These are phyloP conservation scores for Aspidiotus rigidus DNA, from an alignment of 2,888 invertebrate species.

Conservation along the genomic window DNA sequence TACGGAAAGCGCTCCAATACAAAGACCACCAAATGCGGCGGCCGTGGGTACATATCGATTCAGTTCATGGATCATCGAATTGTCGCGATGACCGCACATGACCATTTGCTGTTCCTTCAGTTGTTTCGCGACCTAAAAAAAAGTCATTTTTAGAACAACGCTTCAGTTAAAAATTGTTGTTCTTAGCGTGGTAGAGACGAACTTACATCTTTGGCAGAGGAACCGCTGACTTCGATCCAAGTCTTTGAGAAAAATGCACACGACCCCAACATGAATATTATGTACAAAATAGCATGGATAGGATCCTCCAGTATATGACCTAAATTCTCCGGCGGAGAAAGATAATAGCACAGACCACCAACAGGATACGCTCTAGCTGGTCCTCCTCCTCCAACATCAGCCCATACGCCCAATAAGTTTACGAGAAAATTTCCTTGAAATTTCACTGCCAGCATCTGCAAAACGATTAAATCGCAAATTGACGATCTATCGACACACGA, in stretches of 20 bases:
- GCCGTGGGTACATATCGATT: slow-evolving; percentile 99
- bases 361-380: slow-evolving; percentile 96
- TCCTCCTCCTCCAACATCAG: slow-evolving; percentile 95
- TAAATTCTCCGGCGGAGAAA: slow-evolving; percentile 95
- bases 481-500: neutral
- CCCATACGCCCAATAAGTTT: slow-evolving; percentile 95
- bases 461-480: neutral
- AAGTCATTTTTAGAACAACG: slow-evolving; percentile 13
- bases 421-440: slow-evolving; percentile 97
- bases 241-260: slow-evolving; percentile 99
- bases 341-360: slow-evolving; percentile 95
- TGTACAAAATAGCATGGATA: slow-evolving; percentile 89
- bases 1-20: slow-evolving; percentile 97
- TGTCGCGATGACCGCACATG: slow-evolving; percentile 97
- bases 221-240: slow-evolving; percentile 99
- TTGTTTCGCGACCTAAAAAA: slow-evolving; percentile 86
- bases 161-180: neutral
- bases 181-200: too few species aligned
- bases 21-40: slow-evolving; percentile 95
- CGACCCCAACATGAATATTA: slow-evolving; percentile 97
- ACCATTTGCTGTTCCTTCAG: slow-evolving; percentile 99
- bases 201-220: slow-evolving; percentile 96
- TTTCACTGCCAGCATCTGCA: slow-evolving; percentile 93
- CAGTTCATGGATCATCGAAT: slow-evolving; percentile 98
- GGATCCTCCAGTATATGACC: slow-evolving; percentile 93